Evolutionary conservation across 64 coral and sea anemone species (phyloP).

Genomic region (Montipora foliosa): DNA sequence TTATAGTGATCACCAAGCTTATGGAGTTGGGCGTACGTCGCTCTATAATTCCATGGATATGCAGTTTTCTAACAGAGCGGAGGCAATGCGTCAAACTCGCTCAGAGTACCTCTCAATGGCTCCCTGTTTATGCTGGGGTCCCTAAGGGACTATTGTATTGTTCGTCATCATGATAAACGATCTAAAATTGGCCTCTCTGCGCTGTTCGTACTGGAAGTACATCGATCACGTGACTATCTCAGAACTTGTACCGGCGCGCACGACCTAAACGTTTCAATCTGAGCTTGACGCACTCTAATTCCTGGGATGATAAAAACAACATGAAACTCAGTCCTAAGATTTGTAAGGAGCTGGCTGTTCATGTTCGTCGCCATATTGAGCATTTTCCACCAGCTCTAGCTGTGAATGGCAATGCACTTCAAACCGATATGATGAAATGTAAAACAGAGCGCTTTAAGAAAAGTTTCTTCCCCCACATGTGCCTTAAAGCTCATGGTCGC

Average conservation of each 20-base stretch:
- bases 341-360: too few species aligned
- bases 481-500: too few species aligned
- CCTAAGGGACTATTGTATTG: not conserved
- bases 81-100: not conserved
- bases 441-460: too few species aligned
- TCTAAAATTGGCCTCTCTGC: not conserved
- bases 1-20: too few species aligned
- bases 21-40: too few species aligned
- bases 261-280: too few species aligned
- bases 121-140: not conserved
- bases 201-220: not conserved
- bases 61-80: not conserved
- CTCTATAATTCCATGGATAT: not conserved
- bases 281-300: not conserved
- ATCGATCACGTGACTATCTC: not conserved
- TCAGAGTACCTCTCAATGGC: not conserved
- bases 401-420: too few species aligned
- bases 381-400: too few species aligned
- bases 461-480: too few species aligned
- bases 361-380: too few species aligned
- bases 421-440: too few species aligned
- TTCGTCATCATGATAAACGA: constrained; percentile 6
- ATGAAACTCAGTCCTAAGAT: too few species aligned
- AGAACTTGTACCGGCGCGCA: not conserved
- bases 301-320: not conserved